These are phyloP conservation scores for Buathra laborator DNA, from an alignment of 2,888 invertebrate genomes.

Conservation along the genomic window DNA sequence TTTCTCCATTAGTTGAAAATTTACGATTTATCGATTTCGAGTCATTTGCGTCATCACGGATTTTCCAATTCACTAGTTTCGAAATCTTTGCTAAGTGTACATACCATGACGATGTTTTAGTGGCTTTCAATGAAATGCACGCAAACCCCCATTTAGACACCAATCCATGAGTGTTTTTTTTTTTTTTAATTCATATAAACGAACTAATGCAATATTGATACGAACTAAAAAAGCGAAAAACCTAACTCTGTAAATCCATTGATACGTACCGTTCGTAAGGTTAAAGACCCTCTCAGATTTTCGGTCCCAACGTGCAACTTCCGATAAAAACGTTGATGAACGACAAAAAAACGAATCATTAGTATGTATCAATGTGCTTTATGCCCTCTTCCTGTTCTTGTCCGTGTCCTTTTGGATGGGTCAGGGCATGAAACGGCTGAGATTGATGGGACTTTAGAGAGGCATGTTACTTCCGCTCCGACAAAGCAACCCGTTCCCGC, in stretches of 20 bases:
- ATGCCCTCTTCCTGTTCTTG: constrained; percentile 85
- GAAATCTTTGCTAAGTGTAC: constrained; percentile 7
- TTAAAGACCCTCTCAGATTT: constrained; percentile 74
- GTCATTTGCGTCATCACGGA: not conserved
- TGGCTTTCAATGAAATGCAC: constrained; percentile 82
- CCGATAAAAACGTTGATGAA: constrained; percentile 76
- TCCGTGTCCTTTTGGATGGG: constrained; percentile 85
- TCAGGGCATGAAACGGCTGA: constrained; percentile 85
- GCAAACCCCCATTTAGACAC: constrained; percentile 79
- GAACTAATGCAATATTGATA: constrained; percentile 82
- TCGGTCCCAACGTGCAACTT: constrained; percentile 79
- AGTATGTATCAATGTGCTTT: constrained; percentile 85
- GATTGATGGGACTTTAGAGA: constrained; percentile 85
- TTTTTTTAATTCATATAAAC: constrained; percentile 61
- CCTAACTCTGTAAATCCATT: constrained; percentile 66
- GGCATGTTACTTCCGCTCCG: constrained; percentile 84
- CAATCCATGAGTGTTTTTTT: constrained; percentile 69
- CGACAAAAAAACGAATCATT: constrained; percentile 73
- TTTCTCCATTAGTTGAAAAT: no score
- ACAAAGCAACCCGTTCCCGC: constrained; percentile 84
- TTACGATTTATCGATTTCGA: no score
- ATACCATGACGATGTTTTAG: constrained; percentile 40
- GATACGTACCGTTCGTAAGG: constrained; percentile 64
- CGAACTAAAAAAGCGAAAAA: constrained; percentile 76
- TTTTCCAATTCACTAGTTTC: not conserved